phyloP scores from a whole-genome alignment of 2,888 invertebrate species.

The Microchrysa polita region DNA sequence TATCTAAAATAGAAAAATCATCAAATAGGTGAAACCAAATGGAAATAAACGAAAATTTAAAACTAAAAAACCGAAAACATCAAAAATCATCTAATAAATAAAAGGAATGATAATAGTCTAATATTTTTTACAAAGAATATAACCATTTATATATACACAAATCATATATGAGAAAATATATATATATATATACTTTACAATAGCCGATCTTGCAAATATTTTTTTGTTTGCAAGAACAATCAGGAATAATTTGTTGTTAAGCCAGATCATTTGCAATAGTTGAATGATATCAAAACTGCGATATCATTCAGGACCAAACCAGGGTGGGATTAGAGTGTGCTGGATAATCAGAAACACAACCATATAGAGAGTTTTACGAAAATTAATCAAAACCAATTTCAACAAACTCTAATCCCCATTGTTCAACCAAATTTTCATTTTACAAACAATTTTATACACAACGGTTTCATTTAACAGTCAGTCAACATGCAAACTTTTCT shows the following conservation, averaged over 20 bases:
- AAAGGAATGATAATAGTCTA: constrained; percentile 48
- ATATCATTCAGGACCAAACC: constrained; percentile 46
- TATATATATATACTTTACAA: constrained; percentile 56
- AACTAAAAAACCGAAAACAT: constrained; percentile 19
- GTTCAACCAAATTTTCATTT: constrained; percentile 21
- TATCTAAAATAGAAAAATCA: constrained; percentile 23
- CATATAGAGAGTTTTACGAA: no score
- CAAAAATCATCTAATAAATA: constrained; percentile 45
- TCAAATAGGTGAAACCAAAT: constrained; percentile 22
- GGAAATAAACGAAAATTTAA: constrained; percentile 6
- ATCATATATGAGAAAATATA: constrained; percentile 46
- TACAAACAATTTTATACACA: constrained; percentile 42
- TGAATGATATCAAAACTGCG: constrained; percentile 45
- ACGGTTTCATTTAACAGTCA: constrained; percentile 43
- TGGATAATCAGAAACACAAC: constrained; percentile 42
- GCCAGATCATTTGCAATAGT: constrained; percentile 60
- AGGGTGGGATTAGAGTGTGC: constrained; percentile 46
- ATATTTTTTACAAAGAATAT: constrained; percentile 50
- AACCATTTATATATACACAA: constrained; percentile 50
- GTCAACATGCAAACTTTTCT: constrained; percentile 26
- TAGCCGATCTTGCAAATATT: constrained; percentile 53
- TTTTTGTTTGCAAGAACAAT: constrained; percentile 53
- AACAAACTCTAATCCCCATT: constrained; percentile 41
- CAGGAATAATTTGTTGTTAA: constrained; percentile 49
- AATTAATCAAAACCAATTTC: constrained; percentile 4